Conservation (phyloP, 2,888 invertebrate species). For the Megaustenia siamemsis region DNA sequence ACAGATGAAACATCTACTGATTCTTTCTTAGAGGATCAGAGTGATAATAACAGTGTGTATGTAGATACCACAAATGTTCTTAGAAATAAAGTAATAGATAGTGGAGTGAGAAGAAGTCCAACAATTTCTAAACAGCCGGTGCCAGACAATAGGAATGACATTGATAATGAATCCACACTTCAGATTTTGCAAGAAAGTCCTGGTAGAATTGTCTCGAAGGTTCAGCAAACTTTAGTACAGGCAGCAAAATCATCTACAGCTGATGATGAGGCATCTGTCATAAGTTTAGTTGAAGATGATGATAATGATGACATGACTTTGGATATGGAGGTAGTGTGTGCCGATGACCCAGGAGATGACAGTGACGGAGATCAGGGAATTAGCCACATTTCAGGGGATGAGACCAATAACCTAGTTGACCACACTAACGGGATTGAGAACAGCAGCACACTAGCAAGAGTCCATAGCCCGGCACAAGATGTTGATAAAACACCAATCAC, state of each 20-base stretch:
- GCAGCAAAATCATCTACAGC: background rate
- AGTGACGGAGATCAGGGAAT: background rate
- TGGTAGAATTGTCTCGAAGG: background rate
- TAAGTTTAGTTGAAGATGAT: conserved; percentile 43
- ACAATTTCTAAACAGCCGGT: background rate
- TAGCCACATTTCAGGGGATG: background rate
- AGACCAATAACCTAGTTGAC: no score
- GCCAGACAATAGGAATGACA: no score
- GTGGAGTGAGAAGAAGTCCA: background rate
- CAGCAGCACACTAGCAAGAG: background rate
- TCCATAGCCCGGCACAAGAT: background rate
- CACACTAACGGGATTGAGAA: background rate
- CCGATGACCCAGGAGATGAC: conserved; percentile 17
- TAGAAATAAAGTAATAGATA: background rate
- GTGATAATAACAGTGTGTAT: background rate
- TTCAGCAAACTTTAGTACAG: background rate
- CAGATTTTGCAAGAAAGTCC: background rate
- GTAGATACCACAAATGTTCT: background rate
- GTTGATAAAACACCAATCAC: background rate
- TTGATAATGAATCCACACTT: no score
- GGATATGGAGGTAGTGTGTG: conserved; percentile 47
- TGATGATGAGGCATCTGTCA: conserved; percentile 25
- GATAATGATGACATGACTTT: conserved; percentile 41
- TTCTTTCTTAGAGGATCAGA: background rate
- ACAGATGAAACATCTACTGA: no score